These are phyloP conservation scores for Anadara kagoshimensis DNA, from an alignment of 1,140 invertebrate species.

Conservation along the genomic window DNA sequence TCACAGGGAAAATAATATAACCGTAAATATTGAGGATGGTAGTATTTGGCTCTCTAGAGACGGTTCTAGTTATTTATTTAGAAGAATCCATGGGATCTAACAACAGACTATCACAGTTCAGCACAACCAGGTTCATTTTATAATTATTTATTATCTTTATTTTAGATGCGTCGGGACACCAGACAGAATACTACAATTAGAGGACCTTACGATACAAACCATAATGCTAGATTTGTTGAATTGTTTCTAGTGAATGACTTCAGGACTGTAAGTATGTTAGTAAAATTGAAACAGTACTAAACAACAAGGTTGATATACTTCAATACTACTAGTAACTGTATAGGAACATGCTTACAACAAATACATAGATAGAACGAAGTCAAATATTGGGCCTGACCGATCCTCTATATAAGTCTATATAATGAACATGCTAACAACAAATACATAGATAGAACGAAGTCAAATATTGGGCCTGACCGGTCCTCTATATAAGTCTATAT, in stretches of 20 bases:
- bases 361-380: no score
- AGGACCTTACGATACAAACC: constrained; percentile 92
- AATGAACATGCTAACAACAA: no score
- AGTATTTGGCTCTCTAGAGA: neutral
- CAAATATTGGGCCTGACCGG: neutral
- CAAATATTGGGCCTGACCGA: neutral
- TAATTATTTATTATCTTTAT: neutral
- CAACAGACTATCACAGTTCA: neutral
- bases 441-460: neutral
- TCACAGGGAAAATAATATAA: neutral
- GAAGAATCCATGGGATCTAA: neutral
- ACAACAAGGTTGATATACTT: neutral
- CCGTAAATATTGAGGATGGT: neutral
- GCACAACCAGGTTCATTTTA: no score
- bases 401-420: neutral
- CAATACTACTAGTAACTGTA: neutral
- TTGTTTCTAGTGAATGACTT: constrained; percentile 94
- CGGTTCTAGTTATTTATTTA: neutral
- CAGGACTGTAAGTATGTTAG: constrained; percentile 77
- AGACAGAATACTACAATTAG: constrained; percentile 73
- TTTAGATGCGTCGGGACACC: neutral
- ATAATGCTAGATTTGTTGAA: constrained; percentile 91
- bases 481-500: no score
- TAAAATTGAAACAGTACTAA: neutral
- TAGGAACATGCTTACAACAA: no score